A percentile compares a stretch with the other conserved stretches of the same genome.
Conservation (phyloP, 2,797 vertebrate genomes). For the Dipus sagitta region DNA sequence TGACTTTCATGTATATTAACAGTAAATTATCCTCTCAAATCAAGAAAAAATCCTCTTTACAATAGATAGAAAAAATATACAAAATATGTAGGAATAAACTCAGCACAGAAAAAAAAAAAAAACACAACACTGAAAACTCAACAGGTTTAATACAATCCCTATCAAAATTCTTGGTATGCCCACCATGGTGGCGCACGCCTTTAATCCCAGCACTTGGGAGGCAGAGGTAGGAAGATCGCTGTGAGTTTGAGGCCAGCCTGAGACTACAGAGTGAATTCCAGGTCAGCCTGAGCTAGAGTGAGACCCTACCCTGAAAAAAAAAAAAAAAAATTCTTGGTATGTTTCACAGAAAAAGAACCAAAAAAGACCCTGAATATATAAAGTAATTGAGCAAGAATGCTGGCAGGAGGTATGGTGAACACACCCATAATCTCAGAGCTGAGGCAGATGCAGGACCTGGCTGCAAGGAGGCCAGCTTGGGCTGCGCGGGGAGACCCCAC, state of each 20-base stretch:
- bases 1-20: not conserved
- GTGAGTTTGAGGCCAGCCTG: no score
- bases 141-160: not conserved
- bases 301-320: no score
- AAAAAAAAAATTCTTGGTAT: not conserved
- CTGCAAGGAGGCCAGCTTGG: no score
- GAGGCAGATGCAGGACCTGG: not conserved
- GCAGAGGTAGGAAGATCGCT: no score
- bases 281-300: no score
- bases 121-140: not conserved
- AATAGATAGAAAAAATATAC: not conserved
- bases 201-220: no score
- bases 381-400: not conserved
- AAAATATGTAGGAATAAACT: no score
- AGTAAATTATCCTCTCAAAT: not conserved
- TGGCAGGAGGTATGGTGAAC: not conserved
- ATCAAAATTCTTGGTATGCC: not conserved
- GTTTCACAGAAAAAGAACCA: not conserved
- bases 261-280: no score
- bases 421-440: not conserved
- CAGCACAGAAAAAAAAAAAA: no score
- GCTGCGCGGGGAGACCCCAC: no score
- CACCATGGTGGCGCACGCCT: no score
- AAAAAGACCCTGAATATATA: not conserved
- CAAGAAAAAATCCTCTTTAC: not conserved